Evolutionary conservation across 2,888 invertebrate species (phyloP), one percentile per base, ranked within the genome.

Genomic region (Leuctra nigra): DNA sequence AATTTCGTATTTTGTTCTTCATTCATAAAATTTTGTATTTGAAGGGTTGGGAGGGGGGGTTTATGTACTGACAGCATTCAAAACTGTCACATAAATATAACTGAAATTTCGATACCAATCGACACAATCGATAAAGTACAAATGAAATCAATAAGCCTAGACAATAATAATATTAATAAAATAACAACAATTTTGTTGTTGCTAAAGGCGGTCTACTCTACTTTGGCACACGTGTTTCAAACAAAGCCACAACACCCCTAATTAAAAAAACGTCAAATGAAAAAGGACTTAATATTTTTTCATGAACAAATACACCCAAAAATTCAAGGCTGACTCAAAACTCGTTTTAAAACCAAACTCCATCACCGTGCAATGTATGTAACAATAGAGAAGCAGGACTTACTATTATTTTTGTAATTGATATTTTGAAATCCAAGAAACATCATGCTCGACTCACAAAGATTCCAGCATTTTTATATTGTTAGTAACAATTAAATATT

Each of bases 291-390:
- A n/a, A n/a, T 36, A 20, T 11, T n/a, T 18, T 41, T 41, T 41
- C 41, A 41, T n/a, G 11, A 41, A 41, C 41, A 41, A 41, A 41
- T 41, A 41, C 41, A 41, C 41, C 41, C 41, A 41, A 41, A 41
- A 41, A n/a, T n/a, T n/a, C n/a, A n/a, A n/a, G n/a, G n/a, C 41
- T 41, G n/a, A 20, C 11, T 41, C 18, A 6, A 41, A 41, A 41
- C 41, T 41, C 41, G n/a, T 41, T 41, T 41, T 41, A 14, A 41
- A 41, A 41, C 41, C 59, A 59, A 59, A 59, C 59, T 56, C 54
- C 59, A 59, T 57, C 59, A 59, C 52, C 59, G 59, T 59, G 59
- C 59, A 59, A 53, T 20, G 14, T 16, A 29, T 29, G 11, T 7
- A n/a, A n/a, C n/a, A n/a, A n/a, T n/a, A 18, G 11, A 41, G 18